A percentile compares a stretch with the other conserved stretches of the same genome.
These are phyloP conservation scores for Aproaerema taeniolella DNA, from an alignment of 2,888 invertebrate species.

Conservation along the genomic window DNA sequence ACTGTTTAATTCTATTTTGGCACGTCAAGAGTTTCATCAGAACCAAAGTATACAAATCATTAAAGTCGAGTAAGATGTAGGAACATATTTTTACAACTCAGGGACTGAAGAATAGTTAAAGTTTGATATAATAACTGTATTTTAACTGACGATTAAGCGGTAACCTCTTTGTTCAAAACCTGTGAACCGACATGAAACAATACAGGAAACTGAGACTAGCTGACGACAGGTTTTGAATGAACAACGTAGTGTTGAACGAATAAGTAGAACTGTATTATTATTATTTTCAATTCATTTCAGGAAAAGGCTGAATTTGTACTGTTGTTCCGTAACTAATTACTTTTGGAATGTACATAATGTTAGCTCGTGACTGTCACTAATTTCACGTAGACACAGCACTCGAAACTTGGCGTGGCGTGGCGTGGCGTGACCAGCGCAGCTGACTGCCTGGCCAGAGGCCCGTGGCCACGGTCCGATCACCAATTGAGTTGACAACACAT, in stretches of 20 bases:
- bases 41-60: slow-evolving; percentile 78
- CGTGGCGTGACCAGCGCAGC: not conserved
- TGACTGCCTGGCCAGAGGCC: too few relatives aligned
- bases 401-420: slow-evolving; percentile 23
- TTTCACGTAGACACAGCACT: slow-evolving; percentile 26
- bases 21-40: slow-evolving; percentile 75
- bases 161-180: slow-evolving; percentile 72
- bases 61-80: slow-evolving; percentile 75
- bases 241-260: slow-evolving; percentile 53
- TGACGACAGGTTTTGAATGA: slow-evolving; percentile 72
- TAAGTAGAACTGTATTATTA: slow-evolving; percentile 51
- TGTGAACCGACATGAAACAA: slow-evolving; percentile 59
- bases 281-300: slow-evolving; percentile 28
- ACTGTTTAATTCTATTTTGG: slow-evolving; percentile 77
- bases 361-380: slow-evolving; percentile 37
- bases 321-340: slow-evolving; percentile 41
- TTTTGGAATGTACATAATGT: slow-evolving; percentile 50
- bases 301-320: slow-evolving; percentile 55
- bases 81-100: slow-evolving; percentile 76
- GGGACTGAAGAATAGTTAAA: slow-evolving; percentile 77
- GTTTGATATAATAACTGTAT: slow-evolving; percentile 77
- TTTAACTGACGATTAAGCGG: slow-evolving; percentile 70
- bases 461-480: slow-evolving; percentile 7
- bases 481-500: slow-evolving; percentile 11
- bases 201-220: slow-evolving; percentile 69